These are phyloP conservation scores for Tenebrosternarchus preto DNA, from an alignment of 2,113 vertebrate species.

Conservation along the genomic window DNA sequence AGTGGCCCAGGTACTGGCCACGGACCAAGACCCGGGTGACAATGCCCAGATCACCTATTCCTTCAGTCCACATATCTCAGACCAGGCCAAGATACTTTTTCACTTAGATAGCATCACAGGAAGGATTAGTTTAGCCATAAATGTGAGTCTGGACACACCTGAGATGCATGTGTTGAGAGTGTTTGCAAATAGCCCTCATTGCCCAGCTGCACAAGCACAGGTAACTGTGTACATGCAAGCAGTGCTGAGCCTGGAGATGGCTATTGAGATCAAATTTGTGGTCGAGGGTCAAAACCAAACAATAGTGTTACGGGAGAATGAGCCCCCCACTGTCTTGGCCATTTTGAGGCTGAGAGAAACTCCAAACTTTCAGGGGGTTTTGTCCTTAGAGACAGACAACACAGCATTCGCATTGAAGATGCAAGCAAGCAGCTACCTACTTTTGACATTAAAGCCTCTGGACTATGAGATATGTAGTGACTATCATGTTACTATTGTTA, in stretches of 20 bases:
- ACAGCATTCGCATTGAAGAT: conserved; percentile 71
- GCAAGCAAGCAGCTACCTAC: conserved; percentile 73
- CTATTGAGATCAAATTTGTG: conserved; percentile 73
- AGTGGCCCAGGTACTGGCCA: conserved; percentile 67
- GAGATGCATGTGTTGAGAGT: conserved; percentile 71
- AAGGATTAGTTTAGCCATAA: conserved; percentile 64
- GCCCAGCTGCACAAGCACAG: conserved; percentile 67
- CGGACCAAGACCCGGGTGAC: conserved; percentile 67
- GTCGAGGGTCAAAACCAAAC: conserved; percentile 70
- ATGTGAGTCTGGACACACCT: conserved; percentile 59
- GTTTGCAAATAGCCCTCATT: conserved; percentile 66
- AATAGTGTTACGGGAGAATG: conserved; percentile 73
- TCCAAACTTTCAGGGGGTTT: conserved; percentile 58
- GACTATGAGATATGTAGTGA: conserved; percentile 71
- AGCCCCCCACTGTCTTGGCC: conserved; percentile 71
- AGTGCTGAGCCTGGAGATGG: conserved; percentile 54
- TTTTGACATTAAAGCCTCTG: conserved; percentile 74
- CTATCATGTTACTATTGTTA: conserved; percentile 68
- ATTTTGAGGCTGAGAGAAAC: conserved; percentile 69
- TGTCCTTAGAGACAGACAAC: conserved; percentile 69
- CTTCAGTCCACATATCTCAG: conserved; percentile 71
- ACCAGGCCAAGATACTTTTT: conserved; percentile 67
- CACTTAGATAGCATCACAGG: conserved; percentile 67
- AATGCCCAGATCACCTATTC: conserved; percentile 73
- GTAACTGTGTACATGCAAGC: conserved; percentile 71